Conservation (phyloP, 2,113 vertebrate genomes). For the Equus quagga region DNA sequence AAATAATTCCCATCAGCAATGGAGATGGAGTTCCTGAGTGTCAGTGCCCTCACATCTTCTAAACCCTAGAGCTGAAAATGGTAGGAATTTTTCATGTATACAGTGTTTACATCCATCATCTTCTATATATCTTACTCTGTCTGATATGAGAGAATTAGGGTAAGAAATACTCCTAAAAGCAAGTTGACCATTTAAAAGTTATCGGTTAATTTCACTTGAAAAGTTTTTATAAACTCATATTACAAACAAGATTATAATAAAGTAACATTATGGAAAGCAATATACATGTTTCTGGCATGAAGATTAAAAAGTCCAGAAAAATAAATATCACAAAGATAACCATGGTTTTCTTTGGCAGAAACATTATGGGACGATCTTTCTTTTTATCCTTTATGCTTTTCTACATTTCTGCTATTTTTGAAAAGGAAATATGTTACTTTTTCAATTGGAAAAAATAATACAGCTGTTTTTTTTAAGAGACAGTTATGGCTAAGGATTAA, state of each 20-base stretch:
- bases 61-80: neutral
- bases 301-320: slow-evolving; percentile 27
- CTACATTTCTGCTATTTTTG: slow-evolving; percentile 13
- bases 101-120: neutral
- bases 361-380: neutral
- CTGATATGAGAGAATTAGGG: neutral
- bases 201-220: slow-evolving; percentile 19
- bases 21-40: neutral
- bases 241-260: neutral
- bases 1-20: neutral
- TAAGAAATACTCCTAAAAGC: neutral
- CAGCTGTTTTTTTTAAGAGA: neutral
- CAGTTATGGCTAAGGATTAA: neutral
- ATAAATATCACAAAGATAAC: slow-evolving; percentile 43
- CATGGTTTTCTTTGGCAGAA: neutral
- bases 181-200: slow-evolving; percentile 20
- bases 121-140: neutral
- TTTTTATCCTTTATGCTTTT: slow-evolving; percentile 39
- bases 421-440: slow-evolving; percentile 5
- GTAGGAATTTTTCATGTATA: neutral
- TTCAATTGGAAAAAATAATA: slow-evolving; percentile 35
- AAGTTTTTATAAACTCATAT: neutral
- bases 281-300: slow-evolving; percentile 1
- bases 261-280: slow-evolving; percentile 18
- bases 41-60: neutral